Evolutionary conservation across 2,113 vertebrate species (phyloP), one percentile per base, ranked within the genome.

Genomic region (Irena cyanogastra): DNA sequence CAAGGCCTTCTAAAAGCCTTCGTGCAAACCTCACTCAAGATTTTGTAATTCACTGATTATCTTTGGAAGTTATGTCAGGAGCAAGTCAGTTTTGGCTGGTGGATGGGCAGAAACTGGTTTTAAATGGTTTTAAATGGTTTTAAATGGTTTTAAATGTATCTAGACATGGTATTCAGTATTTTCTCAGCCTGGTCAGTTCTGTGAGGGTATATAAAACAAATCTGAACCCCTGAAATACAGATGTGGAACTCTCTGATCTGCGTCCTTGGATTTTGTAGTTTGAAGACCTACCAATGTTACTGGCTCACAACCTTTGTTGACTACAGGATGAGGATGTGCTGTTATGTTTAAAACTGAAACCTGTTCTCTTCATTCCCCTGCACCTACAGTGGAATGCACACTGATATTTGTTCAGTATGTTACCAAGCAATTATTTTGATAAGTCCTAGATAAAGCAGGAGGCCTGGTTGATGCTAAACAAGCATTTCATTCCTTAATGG

Each of bases 401-500:
- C 37, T 65, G 26, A 18, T 93, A 84, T 76, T 94, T 92, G 28
- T 63, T 92, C 61, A 87, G 44, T 45, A 31, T 76, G 57, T 52
- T 95, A 52, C 80, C 88, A 79, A 90, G 74, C 92, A 94, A 91
- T 95, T 90, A 95, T 56, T 93, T 18, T 81, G 76, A 92, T 97
- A 97, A 92, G 31, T 69, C 49, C 88, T 87, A 96, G 94, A 93
- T 92, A 94, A 94, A 92, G 45, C 92, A 69, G 92, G 53, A 59
- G 92, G 41, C 88, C 26, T 30, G 69, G 69, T 89, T 16, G 27
- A 76, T 79, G 49, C 76, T 86, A 84, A 93, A 82, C 64, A 61
- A 90, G n/a, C 77, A 91, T 96, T 96, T 97, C 49, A 97, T 95
- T 95, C 86, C 93, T 93, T 96, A 96, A 94, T 96, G 89, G 95